Base-by-base conservation (phyloP, 2,113 vertebrate species). In the Alouatta palliata region DNA sequence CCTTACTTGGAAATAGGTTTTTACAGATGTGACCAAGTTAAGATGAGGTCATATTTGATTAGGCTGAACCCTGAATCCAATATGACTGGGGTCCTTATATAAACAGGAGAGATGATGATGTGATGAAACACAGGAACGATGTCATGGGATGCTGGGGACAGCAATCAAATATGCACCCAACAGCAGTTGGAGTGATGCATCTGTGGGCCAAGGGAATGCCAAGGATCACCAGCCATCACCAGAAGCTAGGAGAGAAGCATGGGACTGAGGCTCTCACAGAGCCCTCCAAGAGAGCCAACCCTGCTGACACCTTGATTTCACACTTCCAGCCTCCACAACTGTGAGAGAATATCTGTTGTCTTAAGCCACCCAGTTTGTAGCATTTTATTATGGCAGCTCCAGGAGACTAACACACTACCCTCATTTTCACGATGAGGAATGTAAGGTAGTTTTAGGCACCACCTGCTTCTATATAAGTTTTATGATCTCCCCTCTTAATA, bases 201-300 rank as follows among this genome's bases (percentile, higher is more conserved):
- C 10, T 4, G 1, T 0, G 27, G 43, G 25, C 11, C 9, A 40
- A 20, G 17, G 8, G 16, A 20, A 6, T 0, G 1, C n/a, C 2
- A 2, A 30, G 56, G 19, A 17, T 17, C 6, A 6, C 17, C 83
- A 14, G 81, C 23, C 21, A 14, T 73, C 45, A 30, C 17, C 71
- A 16, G 11, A 21, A 21, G 17, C 30, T 40, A 13, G 54, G 70
- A 49, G 43, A 70, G 43, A 61, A 71, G 30, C 52, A 56, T 1
- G 32, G 27, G 1, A 37, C 68, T 47, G 37, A 73, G 32, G 43
- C 61, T 47, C 25, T 32, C 5, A 73, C 32, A n/a, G 3, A 79
- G 37, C 8, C 40, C 8, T 52, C n/a, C 1, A 37, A 58, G 30
- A 64, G 35, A 16, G 23, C 45, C 11, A 66, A 61, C 12, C 17